These are phyloP conservation scores for Lepeophtheirus salmonis DNA, from an alignment of 1,140 invertebrate genomes.

Conservation along the genomic window DNA sequence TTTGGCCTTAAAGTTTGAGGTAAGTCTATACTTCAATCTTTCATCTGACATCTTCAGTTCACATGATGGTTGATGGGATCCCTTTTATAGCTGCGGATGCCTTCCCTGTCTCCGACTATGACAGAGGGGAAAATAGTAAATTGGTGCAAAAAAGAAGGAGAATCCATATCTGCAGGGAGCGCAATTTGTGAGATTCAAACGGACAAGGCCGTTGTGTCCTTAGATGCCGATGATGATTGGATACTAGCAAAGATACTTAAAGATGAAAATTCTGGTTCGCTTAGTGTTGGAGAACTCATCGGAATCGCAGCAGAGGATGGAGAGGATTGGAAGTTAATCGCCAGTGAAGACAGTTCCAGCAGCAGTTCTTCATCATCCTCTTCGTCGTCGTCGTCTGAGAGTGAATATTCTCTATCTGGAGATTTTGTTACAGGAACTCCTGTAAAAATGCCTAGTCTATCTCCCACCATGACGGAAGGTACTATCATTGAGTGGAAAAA, in stretches of 20 bases:
- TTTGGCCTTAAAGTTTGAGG: no score
- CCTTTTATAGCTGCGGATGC: constrained; percentile 32
- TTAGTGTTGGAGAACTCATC: constrained; percentile 52
- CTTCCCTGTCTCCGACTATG: constrained; percentile 42
- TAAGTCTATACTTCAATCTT: no score
- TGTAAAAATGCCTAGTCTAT: constrained; percentile 38
- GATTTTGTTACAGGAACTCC: constrained; percentile 18
- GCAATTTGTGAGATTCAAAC: constrained; percentile 42
- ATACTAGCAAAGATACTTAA: constrained; percentile 40
- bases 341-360: constrained; percentile 22
- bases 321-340: constrained; percentile 46
- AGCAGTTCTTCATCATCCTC: constrained; percentile 6
- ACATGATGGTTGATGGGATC: not conserved
- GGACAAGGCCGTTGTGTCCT: constrained; percentile 38
- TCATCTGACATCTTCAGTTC: no score
- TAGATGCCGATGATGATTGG: constrained; percentile 40
- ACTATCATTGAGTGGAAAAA: constrained; percentile 41
- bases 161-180: constrained; percentile 35
- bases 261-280: constrained; percentile 3
- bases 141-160: constrained; percentile 41
- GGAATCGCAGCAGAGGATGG: constrained; percentile 69
- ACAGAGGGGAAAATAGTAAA: constrained; percentile 39
- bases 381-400: not conserved
- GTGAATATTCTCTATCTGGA: not conserved
- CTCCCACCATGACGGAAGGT: constrained; percentile 41